Percentiles rank a stretch among this genome's conserved stretches.
Conservation (phyloP, 1,140 invertebrate species). For the Tenebrio molitor region DNA sequence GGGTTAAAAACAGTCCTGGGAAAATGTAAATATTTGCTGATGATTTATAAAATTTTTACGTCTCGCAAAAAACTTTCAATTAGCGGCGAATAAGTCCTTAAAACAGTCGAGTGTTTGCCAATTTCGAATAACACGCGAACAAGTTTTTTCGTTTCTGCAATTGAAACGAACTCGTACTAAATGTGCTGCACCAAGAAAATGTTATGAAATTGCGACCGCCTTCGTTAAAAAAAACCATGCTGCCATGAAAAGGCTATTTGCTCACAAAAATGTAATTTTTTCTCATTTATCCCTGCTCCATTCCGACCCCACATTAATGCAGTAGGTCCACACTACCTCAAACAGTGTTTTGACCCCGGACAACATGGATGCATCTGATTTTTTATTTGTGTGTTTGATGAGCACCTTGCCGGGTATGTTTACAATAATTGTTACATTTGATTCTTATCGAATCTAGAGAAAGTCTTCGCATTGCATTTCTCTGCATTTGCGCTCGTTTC, state of each 20-base stretch:
- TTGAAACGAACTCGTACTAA: not conserved
- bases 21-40: too few relatives aligned
- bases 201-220: slow-evolving; percentile 10
- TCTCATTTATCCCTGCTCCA: slow-evolving; percentile 24
- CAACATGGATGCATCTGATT: slow-evolving; percentile 59
- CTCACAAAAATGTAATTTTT: slow-evolving; percentile 17
- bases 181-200: slow-evolving; percentile 11
- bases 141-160: slow-evolving; percentile 10
- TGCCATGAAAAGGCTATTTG: slow-evolving; percentile 17
- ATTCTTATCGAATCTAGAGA: slow-evolving; percentile 17
- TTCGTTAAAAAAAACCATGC: slow-evolving; percentile 9
- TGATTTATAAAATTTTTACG: too few relatives aligned
- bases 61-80: too few relatives aligned
- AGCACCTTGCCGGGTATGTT: slow-evolving; percentile 61
- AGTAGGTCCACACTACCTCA: not conserved
- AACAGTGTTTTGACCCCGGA: slow-evolving; percentile 36
- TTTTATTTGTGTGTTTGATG: slow-evolving; percentile 60
- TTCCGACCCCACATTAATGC: not conserved
- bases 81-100: too few relatives aligned
- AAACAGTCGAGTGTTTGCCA: too few relatives aligned
- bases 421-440: slow-evolving; percentile 8
- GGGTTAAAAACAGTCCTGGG: too few relatives aligned
- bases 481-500: not conserved
- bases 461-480: not conserved
- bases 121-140: too few relatives aligned